These are phyloP conservation scores for Periophthalmodon schlosseri DNA, from an alignment of 2,113 vertebrate genomes.

Conservation along the genomic window DNA sequence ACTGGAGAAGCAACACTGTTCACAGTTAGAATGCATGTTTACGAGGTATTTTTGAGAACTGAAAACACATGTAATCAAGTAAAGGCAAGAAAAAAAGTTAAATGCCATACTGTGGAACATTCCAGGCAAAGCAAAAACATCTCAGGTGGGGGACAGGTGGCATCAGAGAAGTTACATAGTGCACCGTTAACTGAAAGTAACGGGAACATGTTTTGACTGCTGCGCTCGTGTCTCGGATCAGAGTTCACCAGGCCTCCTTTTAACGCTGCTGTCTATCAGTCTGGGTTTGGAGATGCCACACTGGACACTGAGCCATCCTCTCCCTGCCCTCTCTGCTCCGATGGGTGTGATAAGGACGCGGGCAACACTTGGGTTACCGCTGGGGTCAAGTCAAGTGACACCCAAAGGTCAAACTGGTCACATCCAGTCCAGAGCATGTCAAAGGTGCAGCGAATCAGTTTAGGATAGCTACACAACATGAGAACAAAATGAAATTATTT, in stretches of 20 bases:
- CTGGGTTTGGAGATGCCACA: constrained; percentile 19
- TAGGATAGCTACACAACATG: constrained; percentile 5
- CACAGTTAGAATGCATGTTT: too few relatives aligned
- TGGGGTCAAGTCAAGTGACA: constrained; percentile 63
- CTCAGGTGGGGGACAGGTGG: too few relatives aligned
- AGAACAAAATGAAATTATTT: constrained; percentile 47
- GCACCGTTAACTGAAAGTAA: neutral
- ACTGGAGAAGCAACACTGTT: too few relatives aligned
- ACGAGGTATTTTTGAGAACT: too few relatives aligned
- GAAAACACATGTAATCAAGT: too few relatives aligned
- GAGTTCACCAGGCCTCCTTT: neutral
- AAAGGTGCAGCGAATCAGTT: constrained; percentile 23
- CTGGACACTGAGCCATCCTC: constrained; percentile 37
- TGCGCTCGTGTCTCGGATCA: neutral
- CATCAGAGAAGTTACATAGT: neutral
- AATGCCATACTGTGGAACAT: too few relatives aligned
- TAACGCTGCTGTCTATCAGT: neutral
- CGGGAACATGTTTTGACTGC: neutral
- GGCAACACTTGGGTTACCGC: constrained; percentile 65
- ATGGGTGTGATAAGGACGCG: constrained; percentile 57
- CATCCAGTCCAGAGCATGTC: constrained; percentile 41
- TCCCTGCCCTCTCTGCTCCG: constrained; percentile 37
- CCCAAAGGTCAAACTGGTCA: constrained; percentile 60
- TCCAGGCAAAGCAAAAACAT: too few relatives aligned
- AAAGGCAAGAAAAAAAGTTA: too few relatives aligned